Evolutionary conservation across 2,888 invertebrate species (phyloP), one percentile per base, ranked within the genome.

Genomic region (Tetramorium bicarinatum): DNA sequence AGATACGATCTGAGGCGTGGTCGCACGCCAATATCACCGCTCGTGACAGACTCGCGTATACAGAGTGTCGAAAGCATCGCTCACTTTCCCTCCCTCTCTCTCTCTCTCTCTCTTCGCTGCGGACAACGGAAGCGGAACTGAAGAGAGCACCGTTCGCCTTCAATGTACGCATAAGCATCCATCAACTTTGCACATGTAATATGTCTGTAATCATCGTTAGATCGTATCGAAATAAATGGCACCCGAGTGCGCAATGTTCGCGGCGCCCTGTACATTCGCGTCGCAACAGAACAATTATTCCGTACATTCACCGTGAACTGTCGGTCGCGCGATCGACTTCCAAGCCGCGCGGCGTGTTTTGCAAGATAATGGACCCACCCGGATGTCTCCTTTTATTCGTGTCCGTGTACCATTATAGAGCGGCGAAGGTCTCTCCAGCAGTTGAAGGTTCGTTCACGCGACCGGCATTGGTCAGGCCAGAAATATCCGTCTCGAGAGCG

Each of bases 401-500:
- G n/a, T 66, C 13, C 15, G 52, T 41, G 21, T 34, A 44, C 47
- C 25, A 21, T 64, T 64, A 66, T 34, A 56, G 56, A 77, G 38
- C 62, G 38, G 54, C 41, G 56, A 66, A 85, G 88, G 80, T 85
- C 67, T 84, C 83, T 34, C 38, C 77, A 61, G 66, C 82, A 74
- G 47, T 77, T 81, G 82, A 88, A 85, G 86, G 76, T 84, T 86
- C 84, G 85, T 81, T 85, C 82, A 75, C 79, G 64, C 21, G 62
- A n/a, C 29, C 6, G 34, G 7, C 49, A 69, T 67, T 80, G 79
- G 85, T 49, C 56, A 13, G 69, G 52, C 86, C 90, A 85, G 81
- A 87, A 87, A 87, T 90, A 90, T 86, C 77, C 84, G 44, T 67
- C 84, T 83, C 62, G 69, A 47, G 71, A n/a, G 29, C 54, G 49